Base-by-base conservation (phyloP, 37 sponge, comb jelly and placozoan species). In the Beroe forskalii region DNA sequence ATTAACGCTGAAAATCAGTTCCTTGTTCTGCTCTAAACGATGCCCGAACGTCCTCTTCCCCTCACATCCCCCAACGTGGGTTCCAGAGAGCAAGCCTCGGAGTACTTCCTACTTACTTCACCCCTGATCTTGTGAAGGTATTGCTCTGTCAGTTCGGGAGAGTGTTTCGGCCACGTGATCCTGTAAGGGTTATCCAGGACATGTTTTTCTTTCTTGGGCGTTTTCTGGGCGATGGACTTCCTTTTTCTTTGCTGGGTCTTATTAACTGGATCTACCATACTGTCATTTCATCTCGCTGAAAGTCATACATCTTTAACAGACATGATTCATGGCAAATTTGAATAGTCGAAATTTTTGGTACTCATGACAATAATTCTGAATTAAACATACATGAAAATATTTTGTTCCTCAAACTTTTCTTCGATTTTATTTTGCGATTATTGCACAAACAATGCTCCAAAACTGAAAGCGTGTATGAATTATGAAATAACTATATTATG, bases 151-250 rank as follows among this genome's bases (percentile, higher is more conserved):
- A 38, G 8, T n/a, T 20, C 35, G 3, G 37, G 28, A 40, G 86
- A 80, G 40, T 80, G 86, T 38, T 37, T 80, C 31, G 86, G 86
- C 86, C 86, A 80, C 6, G 40, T n/a, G 9, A 80, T 80, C 86
- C 40, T 80, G 22, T 33, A 80, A 1, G 86, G 86, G 48, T 80
- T 43, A 27, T 80, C 86, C 1, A 80, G 86, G 4, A 80, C 86
- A 44, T 80, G 86, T 24, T 38, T 41, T 24, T 41, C 55, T 37
- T 80, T 80, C 55, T 80, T 80, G 17, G 86, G 24, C 23, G 28
- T 32, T 43, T 80, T 80, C 31, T 80, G 55, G 19, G 86, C 86
- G 25, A 80, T 22, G n/a, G 86, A 44, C 48, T 80, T 80, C 55
- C 86, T 40, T 24, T 42, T 80, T 32, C 30, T 8, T 23, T 64